phyloP scores from a whole-genome alignment of 2,113 vertebrate species.

The Gnathochromis pfefferi region DNA sequence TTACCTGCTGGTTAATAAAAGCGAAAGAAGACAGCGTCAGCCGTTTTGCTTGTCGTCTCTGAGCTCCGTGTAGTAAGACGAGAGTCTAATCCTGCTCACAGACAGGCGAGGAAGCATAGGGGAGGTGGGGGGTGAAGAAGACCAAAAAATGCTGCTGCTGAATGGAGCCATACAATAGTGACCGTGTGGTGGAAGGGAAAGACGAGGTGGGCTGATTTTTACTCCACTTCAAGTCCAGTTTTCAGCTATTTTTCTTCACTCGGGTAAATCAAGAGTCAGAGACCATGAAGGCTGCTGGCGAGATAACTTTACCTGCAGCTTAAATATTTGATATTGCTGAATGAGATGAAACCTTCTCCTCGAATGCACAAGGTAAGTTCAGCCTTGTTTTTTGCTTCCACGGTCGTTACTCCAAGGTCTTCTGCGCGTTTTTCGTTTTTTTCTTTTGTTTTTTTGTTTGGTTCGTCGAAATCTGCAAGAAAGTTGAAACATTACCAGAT shows the following conservation, averaged over 20 bases:
- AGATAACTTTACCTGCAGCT: background rate
- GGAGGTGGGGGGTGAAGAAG: background rate
- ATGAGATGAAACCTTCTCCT: background rate
- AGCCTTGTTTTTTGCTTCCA: background rate
- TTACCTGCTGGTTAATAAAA: background rate
- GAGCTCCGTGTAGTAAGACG: background rate
- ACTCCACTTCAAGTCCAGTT: background rate
- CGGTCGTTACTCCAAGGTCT: background rate
- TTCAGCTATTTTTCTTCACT: background rate
- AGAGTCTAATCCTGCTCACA: background rate
- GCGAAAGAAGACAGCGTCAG: background rate
- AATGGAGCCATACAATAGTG: background rate
- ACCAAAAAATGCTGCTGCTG: background rate
- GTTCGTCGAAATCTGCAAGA: background rate
- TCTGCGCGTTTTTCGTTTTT: background rate
- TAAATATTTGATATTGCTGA: background rate
- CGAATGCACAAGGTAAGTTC: constrained; percentile 3
- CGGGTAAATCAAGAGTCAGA: background rate
- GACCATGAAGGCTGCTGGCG: background rate
- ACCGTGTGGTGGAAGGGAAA: background rate
- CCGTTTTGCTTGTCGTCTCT: constrained; percentile 27
- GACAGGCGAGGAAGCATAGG: background rate
- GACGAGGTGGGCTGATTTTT: constrained; percentile 21
- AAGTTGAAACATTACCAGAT: background rate
- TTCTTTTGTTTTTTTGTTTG: background rate